These are phyloP conservation scores for Limenitis camilla DNA, from an alignment of 2,888 invertebrate species.

Conservation along the genomic window DNA sequence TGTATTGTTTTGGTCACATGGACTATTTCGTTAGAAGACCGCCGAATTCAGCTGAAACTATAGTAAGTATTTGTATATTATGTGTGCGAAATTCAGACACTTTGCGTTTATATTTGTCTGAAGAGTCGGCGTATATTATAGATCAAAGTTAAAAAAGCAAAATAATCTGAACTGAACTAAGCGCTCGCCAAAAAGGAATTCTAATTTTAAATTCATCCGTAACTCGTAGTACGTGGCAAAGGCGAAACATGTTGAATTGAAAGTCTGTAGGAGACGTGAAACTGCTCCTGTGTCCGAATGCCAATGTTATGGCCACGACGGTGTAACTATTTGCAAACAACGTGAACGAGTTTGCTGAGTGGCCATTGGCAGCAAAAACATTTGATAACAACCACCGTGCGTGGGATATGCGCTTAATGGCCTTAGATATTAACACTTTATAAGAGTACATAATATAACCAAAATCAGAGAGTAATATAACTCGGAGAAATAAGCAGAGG, in stretches of 20 bases:
- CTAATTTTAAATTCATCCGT: conserved; percentile 62
- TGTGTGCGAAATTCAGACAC: too few species aligned
- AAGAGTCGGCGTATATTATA: too few species aligned
- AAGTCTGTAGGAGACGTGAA: conserved; percentile 56
- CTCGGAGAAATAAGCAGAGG: too few species aligned
- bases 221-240: conserved; percentile 52
- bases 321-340: conserved; percentile 57
- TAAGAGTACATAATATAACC: too few species aligned
- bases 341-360: conserved; percentile 36
- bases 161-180: conserved; percentile 15
- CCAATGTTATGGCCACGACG: conserved; percentile 46
- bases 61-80: too few species aligned
- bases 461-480: too few species aligned
- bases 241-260: conserved; percentile 60
- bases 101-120: too few species aligned
- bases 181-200: conserved; percentile 39
- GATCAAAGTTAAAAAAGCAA: background rate
- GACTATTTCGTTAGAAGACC: too few species aligned
- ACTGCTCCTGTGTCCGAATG: conserved; percentile 48
- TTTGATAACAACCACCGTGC: conserved; percentile 18
- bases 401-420: conserved; percentile 3
- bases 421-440: too few species aligned
- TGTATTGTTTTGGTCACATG: too few species aligned
- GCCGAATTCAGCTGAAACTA: too few species aligned
- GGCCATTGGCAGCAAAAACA: conserved; percentile 14